Evolutionary conservation across 2,797 vertebrate genomes (phyloP).

Genomic region (Denticeps clupeoides): DNA sequence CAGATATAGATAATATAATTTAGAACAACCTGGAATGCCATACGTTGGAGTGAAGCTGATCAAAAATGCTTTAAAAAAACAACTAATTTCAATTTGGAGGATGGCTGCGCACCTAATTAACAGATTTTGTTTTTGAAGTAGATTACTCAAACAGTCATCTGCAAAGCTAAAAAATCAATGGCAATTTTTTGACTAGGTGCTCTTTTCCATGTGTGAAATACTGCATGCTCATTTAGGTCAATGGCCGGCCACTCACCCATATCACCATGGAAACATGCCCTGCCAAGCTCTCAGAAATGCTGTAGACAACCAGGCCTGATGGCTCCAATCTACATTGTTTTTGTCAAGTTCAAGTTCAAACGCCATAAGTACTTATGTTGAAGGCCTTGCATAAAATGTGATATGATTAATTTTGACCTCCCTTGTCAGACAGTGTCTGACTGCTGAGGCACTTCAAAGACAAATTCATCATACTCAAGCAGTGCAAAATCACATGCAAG

Average conservation of each 20-base stretch:
- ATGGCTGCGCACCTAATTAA: too few relatives aligned
- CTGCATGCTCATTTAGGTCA: slow-evolving; percentile 6
- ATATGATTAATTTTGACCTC: too few relatives aligned
- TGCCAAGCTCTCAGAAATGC: slow-evolving; percentile 1
- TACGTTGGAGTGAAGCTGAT: too few relatives aligned
- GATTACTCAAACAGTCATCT: slow-evolving; percentile 25
- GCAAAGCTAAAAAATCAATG: slow-evolving; percentile 45
- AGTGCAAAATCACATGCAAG: background rate
- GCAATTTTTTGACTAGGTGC: too few relatives aligned
- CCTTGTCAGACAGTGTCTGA: background rate
- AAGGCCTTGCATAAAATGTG: too few relatives aligned
- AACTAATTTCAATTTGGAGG: too few relatives aligned
- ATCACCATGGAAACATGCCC: slow-evolving; percentile 8
- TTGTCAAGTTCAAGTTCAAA: background rate
- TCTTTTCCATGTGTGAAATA: slow-evolving; percentile 40
- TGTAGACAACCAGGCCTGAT: background rate
- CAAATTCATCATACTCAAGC: slow-evolving; percentile 1
- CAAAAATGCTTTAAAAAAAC: too few relatives aligned
- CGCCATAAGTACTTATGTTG: too few relatives aligned
- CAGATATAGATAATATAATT: too few relatives aligned
- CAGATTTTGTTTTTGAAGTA: too few relatives aligned
- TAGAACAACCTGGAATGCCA: too few relatives aligned
- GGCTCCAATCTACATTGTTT: background rate
- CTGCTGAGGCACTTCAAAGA: slow-evolving; percentile 1
- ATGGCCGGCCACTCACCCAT: slow-evolving; percentile 7